Base-by-base conservation (phyloP, 2,888 invertebrate species). In the Drosophila glabriapex region DNA sequence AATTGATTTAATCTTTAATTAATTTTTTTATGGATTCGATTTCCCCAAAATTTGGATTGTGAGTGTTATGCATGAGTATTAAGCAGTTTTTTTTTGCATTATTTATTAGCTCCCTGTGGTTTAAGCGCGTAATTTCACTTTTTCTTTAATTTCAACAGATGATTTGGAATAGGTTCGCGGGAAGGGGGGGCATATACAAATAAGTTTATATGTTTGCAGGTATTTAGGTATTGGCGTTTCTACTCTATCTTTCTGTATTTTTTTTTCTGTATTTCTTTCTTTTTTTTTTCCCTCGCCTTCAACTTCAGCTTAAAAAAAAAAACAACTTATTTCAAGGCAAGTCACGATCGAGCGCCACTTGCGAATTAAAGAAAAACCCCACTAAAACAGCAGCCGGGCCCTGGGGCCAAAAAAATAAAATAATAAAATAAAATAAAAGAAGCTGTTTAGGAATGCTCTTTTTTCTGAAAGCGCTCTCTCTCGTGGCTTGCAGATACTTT, bases 261-360 rank as follows among this genome's bases (percentile, higher is more conserved):
- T 16, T 52, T 25, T 56, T 41, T 22, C n/a, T 46, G 31, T 33
- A 33, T n/a, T 41, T 52, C 33, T 58, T 50, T 25, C 28, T 39
- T 43, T 37, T 16, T 16, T 19, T 49, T 35, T n/a, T 39, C 14
- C 29, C 56, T 37, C 68, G 59, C 62, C 68, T 73, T 74, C 56
- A 65, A 74, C 73, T 62, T 73, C 72, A 73, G 78, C 73, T 62
- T 66, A 63, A 14, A 58, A 14, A 35, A 35, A 35, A 46, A 46
- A 46, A 9, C 31, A 65, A 37, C 19, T 70, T 56, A 85, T 82
- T 86, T 78, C 80, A 89, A 85, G 89, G 89, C 89, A 82, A 89
- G 89, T 85, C 89, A 89, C 85, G 89, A 85, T 79, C 77, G 68
- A 41, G 73, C 69, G 68, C 73, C 80, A 84, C 84, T 86, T 86